A percentile compares a stretch with the other conserved stretches of the same genome.
phyloP scores from a whole-genome alignment of 2,888 invertebrate species.

The Patella ulyssiponensis region DNA sequence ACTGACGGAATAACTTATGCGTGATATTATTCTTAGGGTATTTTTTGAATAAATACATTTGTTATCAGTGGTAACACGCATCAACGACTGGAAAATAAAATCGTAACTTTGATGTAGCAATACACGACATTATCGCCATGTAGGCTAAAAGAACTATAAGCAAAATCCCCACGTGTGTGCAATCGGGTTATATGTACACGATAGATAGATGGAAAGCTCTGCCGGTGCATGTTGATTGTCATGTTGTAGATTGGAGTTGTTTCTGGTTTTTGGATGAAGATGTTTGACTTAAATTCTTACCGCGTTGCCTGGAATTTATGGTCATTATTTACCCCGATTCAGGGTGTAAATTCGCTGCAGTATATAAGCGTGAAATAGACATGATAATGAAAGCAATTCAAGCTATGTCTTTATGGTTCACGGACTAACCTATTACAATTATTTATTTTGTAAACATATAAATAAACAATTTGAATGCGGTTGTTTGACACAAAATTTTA shows the following conservation, averaged over 20 bases:
- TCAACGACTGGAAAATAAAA: constrained; percentile 18
- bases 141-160: too few species aligned
- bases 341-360: background rate
- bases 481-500: too few species aligned
- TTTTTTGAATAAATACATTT: constrained; percentile 30
- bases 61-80: constrained; percentile 21
- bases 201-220: background rate
- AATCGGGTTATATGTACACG: too few species aligned
- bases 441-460: constrained; percentile 1
- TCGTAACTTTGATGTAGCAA: constrained; percentile 15
- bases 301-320: background rate
- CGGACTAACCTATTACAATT: background rate
- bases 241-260: background rate
- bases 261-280: background rate
- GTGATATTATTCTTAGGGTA: constrained; percentile 19
- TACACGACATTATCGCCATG: too few species aligned
- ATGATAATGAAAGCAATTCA: background rate
- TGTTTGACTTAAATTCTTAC: background rate
- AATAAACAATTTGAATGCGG: constrained; percentile 2
- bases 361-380: constrained; percentile 8
- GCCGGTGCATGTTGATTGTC: background rate
- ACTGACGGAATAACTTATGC: constrained; percentile 20
- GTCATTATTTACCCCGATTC: background rate
- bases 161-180: too few species aligned
- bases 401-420: constrained; percentile 10